Conservation (phyloP, 1,140 invertebrate genomes). For the Formica exsecta region DNA sequence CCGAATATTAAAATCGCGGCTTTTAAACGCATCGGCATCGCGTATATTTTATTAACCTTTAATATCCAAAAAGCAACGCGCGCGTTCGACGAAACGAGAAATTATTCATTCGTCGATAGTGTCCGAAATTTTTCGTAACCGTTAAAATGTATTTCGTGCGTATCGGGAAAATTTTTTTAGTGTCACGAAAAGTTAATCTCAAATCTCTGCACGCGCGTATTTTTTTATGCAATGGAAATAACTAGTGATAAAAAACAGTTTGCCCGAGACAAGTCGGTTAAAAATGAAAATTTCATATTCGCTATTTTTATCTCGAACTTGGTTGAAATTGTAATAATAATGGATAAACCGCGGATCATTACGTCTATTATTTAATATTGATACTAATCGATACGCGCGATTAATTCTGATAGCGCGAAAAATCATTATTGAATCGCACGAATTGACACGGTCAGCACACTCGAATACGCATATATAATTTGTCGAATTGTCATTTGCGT, state of each 20-base stretch:
- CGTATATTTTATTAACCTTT: slow-evolving; percentile 35
- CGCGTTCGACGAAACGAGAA: slow-evolving; percentile 1
- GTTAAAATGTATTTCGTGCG: slow-evolving; percentile 17
- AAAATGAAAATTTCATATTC: not conserved
- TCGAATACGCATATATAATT: slow-evolving; percentile 48
- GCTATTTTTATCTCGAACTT: not conserved
- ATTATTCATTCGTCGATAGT: slow-evolving; percentile 30
- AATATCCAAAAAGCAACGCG: not conserved
- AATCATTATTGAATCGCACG: slow-evolving; percentile 30
- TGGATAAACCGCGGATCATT: not conserved
- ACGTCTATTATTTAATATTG: slow-evolving; percentile 8
- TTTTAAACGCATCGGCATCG: slow-evolving; percentile 9
- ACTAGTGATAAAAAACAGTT: not conserved
- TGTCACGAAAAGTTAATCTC: slow-evolving; percentile 24
- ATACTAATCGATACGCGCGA: slow-evolving; percentile 1
- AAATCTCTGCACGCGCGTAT: not conserved
- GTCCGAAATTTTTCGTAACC: slow-evolving; percentile 29
- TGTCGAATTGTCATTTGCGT: slow-evolving; percentile 48
- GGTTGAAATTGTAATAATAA: not conserved
- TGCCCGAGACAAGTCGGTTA: not conserved
- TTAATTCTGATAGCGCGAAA: slow-evolving; percentile 26
- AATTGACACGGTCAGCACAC: slow-evolving; percentile 3
- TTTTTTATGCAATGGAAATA: not conserved
- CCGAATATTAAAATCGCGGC: not conserved
- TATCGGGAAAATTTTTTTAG: slow-evolving; percentile 9